Conservation (phyloP, 1,140 invertebrate species). For the Ruditapes philippinarum region DNA sequence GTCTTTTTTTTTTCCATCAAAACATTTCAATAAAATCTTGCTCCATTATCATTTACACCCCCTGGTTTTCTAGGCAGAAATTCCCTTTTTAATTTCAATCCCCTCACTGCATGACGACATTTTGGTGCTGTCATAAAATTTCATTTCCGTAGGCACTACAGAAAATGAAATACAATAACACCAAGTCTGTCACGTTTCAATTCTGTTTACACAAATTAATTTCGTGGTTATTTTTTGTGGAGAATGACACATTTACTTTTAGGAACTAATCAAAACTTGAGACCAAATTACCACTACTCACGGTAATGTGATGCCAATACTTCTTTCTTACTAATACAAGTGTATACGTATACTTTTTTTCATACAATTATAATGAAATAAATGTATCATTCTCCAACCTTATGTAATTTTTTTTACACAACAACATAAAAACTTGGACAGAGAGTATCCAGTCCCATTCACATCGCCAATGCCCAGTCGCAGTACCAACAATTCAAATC, state of each 20-base stretch:
- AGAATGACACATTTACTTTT: not conserved
- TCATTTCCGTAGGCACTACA: not conserved
- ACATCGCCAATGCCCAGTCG: too few species aligned
- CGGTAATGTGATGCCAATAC: too few species aligned
- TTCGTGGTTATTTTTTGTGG: not conserved
- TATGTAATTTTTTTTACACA: constrained; percentile 10
- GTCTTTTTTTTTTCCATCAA: too few species aligned
- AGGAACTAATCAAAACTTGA: too few species aligned
- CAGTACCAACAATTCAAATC: too few species aligned
- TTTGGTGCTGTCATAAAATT: not conserved
- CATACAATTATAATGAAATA: too few species aligned
- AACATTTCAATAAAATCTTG: too few species aligned
- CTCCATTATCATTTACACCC: not conserved
- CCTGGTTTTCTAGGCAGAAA: not conserved
- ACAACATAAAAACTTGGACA: constrained; percentile 17
- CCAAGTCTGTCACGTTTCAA: constrained; percentile 17
- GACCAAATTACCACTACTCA: too few species aligned
- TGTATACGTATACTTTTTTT: too few species aligned
- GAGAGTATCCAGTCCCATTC: not conserved
- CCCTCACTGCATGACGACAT: not conserved
- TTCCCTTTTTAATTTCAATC: not conserved
- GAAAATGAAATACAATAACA: not conserved
- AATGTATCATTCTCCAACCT: not conserved
- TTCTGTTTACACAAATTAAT: not conserved
- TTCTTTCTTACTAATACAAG: too few species aligned